Percentiles rank a stretch among this genome's conserved stretches.
phyloP scores from a whole-genome alignment of 2,113 vertebrate species.

The Poeciliopsis prolifica region DNA sequence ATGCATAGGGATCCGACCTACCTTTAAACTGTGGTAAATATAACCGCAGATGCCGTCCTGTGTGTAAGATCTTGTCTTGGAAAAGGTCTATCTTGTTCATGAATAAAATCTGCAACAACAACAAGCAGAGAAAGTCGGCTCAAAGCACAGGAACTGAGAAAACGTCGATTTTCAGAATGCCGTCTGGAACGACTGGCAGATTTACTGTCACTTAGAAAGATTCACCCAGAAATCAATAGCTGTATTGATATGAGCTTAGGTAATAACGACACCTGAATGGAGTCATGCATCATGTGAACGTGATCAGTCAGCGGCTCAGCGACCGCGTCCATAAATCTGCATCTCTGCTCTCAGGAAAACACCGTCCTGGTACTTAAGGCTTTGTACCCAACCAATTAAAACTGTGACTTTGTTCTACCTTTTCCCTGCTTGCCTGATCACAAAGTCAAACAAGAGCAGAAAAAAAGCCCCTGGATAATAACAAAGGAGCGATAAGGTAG shows the following conservation, averaged over 20 bases:
- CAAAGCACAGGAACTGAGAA: neutral
- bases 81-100: constrained; percentile 86
- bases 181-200: neutral
- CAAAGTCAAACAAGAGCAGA: neutral
- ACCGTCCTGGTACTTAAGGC: neutral
- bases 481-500: constrained; percentile 3
- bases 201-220: constrained; percentile 28
- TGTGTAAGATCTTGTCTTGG: constrained; percentile 83
- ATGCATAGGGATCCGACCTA: constrained; percentile 34
- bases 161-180: constrained; percentile 5
- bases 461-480: constrained; percentile 13
- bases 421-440: constrained; percentile 11
- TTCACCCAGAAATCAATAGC: constrained; percentile 28
- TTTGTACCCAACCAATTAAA: constrained; percentile 61
- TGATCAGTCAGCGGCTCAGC: neutral
- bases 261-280: constrained; percentile 37
- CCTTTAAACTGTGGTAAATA: constrained; percentile 81
- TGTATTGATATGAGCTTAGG: constrained; percentile 10
- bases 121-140: neutral
- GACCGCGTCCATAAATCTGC: neutral
- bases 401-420: constrained; percentile 10
- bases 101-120: constrained; percentile 80
- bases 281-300: constrained; percentile 14
- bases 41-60: constrained; percentile 75
- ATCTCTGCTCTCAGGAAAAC: neutral